A percentile compares a stretch with the other conserved stretches of the same genome.
phyloP scores from a whole-genome alignment of 2,888 invertebrate genomes.

The Erannis defoliaria region DNA sequence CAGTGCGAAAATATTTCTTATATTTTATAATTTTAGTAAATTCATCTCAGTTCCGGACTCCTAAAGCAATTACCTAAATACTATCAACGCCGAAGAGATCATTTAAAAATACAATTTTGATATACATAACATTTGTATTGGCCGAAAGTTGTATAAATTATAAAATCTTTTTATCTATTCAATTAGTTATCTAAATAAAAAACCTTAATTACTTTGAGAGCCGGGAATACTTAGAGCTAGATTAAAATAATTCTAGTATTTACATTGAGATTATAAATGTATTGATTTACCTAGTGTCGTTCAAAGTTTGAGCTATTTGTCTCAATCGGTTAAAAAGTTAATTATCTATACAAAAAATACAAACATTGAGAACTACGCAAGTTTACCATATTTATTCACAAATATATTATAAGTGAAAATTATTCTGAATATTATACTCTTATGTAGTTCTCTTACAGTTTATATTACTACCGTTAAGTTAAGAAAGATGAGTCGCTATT shows the following conservation, averaged over 20 bases:
- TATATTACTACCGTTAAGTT: constrained; percentile 31
- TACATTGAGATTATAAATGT: constrained; percentile 83
- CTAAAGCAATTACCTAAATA: constrained; percentile 83
- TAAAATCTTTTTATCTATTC: constrained; percentile 62
- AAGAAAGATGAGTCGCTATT: constrained; percentile 43
- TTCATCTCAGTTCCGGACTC: constrained; percentile 85
- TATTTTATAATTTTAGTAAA: constrained; percentile 81
- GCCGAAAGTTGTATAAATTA: constrained; percentile 82
- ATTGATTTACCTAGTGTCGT: constrained; percentile 83
- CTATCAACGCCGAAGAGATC: constrained; percentile 83
- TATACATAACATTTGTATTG: constrained; percentile 82
- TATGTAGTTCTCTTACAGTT: constrained; percentile 14
- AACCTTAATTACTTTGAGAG: constrained; percentile 85
- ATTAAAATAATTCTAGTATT: constrained; percentile 77
- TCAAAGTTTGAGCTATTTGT: constrained; percentile 82
- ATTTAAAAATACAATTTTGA: constrained; percentile 85
- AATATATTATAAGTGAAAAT: background rate
- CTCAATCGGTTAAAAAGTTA: constrained; percentile 63
- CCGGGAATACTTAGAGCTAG: constrained; percentile 82
- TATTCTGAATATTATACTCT: constrained; percentile 2
- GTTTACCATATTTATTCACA: background rate
- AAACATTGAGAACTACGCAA: constrained; percentile 5
- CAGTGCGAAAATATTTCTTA: constrained; percentile 86
- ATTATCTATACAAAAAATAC: constrained; percentile 46
- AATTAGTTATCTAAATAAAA: constrained; percentile 75